phyloP scores from a whole-genome alignment of 2,113 vertebrate genomes.

The Silurus glanis region DNA sequence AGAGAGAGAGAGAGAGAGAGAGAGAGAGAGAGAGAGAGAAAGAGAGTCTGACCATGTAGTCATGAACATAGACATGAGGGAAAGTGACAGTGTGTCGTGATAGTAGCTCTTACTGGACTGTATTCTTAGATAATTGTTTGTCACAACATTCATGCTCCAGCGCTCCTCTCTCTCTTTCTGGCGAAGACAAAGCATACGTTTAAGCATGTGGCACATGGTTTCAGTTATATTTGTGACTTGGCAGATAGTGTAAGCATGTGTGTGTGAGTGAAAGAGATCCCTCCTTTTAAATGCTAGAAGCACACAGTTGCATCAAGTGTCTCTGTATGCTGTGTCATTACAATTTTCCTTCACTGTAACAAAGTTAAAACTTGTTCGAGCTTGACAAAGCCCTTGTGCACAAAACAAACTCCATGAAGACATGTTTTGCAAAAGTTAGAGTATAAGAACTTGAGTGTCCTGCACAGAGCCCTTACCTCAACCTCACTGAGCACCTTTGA shows the following conservation, averaged over 20 bases:
- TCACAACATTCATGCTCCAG: background rate
- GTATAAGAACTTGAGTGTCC: background rate
- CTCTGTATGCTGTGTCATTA: background rate
- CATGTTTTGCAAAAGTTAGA: background rate
- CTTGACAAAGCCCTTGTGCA: background rate
- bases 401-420: background rate
- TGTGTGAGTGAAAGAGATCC: background rate
- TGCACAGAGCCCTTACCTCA: background rate
- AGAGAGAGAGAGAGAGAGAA: background rate
- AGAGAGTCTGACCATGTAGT: background rate
- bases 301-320: background rate
- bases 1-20: background rate
- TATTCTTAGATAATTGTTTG: background rate
- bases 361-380: background rate
- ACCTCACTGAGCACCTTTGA: background rate
- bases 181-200: background rate
- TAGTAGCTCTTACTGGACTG: background rate
- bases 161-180: background rate
- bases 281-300: background rate
- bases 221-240: conserved; percentile 17
- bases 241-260: background rate
- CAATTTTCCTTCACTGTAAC: background rate
- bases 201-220: conserved; percentile 6
- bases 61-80: background rate
- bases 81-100: background rate